Percentiles rank a stretch among this genome's conserved stretches.
Evolutionary conservation across 2,113 vertebrate species (phyloP).

Genomic region (Callaeas wilsoni): DNA sequence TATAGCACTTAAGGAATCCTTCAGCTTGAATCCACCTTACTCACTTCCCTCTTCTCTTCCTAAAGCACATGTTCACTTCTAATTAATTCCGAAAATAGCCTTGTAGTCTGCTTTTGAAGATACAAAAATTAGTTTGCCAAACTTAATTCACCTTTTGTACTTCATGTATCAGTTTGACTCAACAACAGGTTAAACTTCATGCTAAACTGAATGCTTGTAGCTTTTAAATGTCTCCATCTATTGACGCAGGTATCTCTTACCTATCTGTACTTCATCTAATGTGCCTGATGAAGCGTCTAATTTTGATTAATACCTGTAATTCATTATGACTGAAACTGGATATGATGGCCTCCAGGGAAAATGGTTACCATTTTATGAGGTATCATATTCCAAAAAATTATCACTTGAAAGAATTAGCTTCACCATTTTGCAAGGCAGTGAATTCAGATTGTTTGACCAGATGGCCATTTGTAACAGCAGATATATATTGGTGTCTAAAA

Average conservation of each 20-base stretch:
- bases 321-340: not conserved
- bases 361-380: not conserved
- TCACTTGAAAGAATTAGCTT: not conserved
- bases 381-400: not conserved
- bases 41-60: not conserved
- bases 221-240: not conserved
- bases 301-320: not conserved
- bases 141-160: not conserved
- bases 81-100: not conserved
- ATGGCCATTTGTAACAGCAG: not conserved
- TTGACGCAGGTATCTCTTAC: not conserved
- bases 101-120: not conserved
- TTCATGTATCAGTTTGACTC: not conserved
- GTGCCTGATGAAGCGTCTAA: not conserved
- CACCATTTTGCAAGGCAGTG: not conserved
- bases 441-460: not conserved
- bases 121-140: not conserved
- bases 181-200: not conserved
- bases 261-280: not conserved
- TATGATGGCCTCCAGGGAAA: not conserved
- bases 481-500: not conserved
- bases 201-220: not conserved
- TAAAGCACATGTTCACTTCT: not conserved
- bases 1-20: not conserved
- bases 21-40: not conserved